A percentile compares a stretch with the other conserved stretches of the same genome.
Evolutionary conservation across 53 echinoderm and acorn worm genomes (phyloP).

Genomic region (Glandiceps talaboti): DNA sequence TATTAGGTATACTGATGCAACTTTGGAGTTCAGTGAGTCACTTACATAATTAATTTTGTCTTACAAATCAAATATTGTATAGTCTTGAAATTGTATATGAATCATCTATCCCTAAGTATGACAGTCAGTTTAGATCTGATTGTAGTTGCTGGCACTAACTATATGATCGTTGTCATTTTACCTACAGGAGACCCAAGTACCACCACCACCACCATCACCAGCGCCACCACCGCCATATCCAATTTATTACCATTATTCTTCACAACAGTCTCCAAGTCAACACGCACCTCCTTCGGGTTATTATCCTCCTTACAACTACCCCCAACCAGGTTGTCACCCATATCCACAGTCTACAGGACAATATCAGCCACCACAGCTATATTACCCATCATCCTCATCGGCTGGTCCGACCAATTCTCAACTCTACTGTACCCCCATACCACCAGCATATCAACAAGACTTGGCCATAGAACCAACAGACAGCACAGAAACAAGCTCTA

Average conservation of each 20-base stretch:
- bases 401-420: not conserved
- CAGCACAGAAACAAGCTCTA: no score
- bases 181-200: not conserved
- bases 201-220: not conserved
- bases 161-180: not conserved
- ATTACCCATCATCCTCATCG: not conserved
- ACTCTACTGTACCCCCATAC: not conserved
- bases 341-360: not conserved
- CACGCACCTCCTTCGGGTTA: not conserved
- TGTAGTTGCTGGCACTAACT: not conserved
- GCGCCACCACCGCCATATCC: not conserved
- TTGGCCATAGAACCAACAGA: no score
- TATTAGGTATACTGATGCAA: no score
- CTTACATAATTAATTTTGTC: no score
- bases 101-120: no score
- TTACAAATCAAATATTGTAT: no score
- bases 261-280: not conserved
- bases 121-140: no score
- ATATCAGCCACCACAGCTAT: not conserved
- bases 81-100: no score
- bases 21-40: no score
- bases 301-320: not conserved
- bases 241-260: not conserved
- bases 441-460: no score
- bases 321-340: not conserved